Conservation (phyloP, 2,888 invertebrate species). For the Aleiodes testaceus region DNA sequence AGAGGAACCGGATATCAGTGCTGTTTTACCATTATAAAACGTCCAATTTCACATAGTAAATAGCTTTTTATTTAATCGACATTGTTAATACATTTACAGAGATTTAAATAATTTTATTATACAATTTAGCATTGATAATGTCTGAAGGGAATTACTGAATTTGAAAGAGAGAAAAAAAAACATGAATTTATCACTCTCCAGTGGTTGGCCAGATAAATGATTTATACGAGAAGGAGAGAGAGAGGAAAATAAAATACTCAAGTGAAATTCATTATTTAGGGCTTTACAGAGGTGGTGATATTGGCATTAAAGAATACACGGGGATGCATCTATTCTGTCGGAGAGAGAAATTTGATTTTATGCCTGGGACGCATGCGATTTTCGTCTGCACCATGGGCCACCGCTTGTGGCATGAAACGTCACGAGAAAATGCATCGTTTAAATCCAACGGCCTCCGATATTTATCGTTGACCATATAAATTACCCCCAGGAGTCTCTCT, state of each 20-base stretch:
- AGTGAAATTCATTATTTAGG: slow-evolving; percentile 17
- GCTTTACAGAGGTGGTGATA: slow-evolving; percentile 9
- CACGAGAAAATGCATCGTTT: slow-evolving; percentile 41
- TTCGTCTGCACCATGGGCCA: slow-evolving; percentile 18
- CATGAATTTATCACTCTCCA: no score
- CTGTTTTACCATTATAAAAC: slow-evolving; percentile 12
- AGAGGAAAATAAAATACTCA: slow-evolving; percentile 12
- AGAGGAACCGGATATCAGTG: slow-evolving; percentile 8
- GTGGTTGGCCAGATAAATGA: neutral
- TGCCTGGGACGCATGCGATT: slow-evolving; percentile 38
- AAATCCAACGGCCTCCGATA: slow-evolving; percentile 40
- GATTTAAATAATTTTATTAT: no score
- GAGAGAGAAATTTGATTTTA: slow-evolving; percentile 22
- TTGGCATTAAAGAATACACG: slow-evolving; percentile 3
- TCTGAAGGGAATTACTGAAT: no score
- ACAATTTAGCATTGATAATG: no score
- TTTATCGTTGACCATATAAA: slow-evolving; percentile 42
- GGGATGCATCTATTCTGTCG: slow-evolving; percentile 19
- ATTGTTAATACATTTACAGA: no score
- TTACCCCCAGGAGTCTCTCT: slow-evolving; percentile 37
- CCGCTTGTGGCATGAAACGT: slow-evolving; percentile 22
- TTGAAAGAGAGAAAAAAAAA: no score
- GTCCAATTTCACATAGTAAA: neutral
- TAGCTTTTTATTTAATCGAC: neutral
- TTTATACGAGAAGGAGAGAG: neutral